Conservation (phyloP, 2,113 vertebrate species). For the Urocitellus parryii region DNA sequence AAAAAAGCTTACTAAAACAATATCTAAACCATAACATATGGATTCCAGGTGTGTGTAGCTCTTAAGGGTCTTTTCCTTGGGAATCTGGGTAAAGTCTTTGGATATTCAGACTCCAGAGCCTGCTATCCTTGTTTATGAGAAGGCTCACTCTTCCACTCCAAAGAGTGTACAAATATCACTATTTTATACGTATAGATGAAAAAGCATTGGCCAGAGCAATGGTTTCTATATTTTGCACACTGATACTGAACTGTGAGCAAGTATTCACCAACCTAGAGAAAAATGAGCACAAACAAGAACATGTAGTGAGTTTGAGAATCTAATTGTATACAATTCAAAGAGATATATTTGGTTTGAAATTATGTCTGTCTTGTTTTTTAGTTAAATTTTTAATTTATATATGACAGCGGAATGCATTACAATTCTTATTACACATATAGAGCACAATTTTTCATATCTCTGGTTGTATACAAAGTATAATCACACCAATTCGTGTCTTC, state of each 20-base stretch:
- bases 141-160: background rate
- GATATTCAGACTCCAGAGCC: background rate
- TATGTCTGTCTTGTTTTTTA: background rate
- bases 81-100: background rate
- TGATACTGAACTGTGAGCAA: background rate
- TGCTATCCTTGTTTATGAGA: background rate
- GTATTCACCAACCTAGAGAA: background rate
- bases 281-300: background rate
- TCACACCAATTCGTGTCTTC: too few relatives aligned
- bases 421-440: too few relatives aligned
- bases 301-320: background rate
- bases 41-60: background rate
- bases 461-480: too few relatives aligned
- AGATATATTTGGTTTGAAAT: background rate
- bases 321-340: background rate
- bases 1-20: too few relatives aligned
- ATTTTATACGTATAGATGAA: background rate
- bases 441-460: too few relatives aligned
- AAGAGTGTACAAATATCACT: background rate
- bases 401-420: too few relatives aligned
- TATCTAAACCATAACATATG: too few relatives aligned
- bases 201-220: background rate
- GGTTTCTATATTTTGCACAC: background rate
- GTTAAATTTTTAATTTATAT: too few relatives aligned
- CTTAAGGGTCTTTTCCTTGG: background rate